Conservation (phyloP, 2,113 vertebrate genomes). For the Argyrosomus japonicus region DNA sequence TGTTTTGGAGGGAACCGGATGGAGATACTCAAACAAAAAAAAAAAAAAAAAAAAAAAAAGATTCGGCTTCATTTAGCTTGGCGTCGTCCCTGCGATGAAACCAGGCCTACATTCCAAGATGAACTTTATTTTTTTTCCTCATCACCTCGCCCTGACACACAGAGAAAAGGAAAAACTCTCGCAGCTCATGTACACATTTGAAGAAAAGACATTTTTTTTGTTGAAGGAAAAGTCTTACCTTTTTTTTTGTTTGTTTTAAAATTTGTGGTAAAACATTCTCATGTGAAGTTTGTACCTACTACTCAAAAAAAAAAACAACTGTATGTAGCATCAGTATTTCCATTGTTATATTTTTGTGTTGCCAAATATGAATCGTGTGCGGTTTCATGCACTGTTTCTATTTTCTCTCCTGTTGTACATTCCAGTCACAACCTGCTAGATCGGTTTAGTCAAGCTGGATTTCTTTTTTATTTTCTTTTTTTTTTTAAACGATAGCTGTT, state of each 20-base stretch:
- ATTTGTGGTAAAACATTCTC: conserved; percentile 78
- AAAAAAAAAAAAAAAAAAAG: conserved; percentile 39
- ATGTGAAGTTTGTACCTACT: conserved; percentile 80
- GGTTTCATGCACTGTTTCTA: conserved; percentile 76
- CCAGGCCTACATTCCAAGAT: conserved; percentile 87
- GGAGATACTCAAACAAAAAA: conserved; percentile 34
- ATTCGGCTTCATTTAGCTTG: conserved; percentile 81
- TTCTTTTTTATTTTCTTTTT: not conserved
- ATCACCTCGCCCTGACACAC: conserved; percentile 69
- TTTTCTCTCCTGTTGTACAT: conserved; percentile 75
- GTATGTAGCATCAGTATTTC: conserved; percentile 85
- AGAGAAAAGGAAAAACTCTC: conserved; percentile 67
- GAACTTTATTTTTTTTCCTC: conserved; percentile 78
- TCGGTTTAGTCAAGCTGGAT: conserved; percentile 63
- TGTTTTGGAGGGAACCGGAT: conserved; percentile 58
- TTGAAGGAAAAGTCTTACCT: conserved; percentile 76
- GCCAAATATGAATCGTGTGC: conserved; percentile 81
- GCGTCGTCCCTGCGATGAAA: conserved; percentile 62
- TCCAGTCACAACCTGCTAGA: conserved; percentile 74
- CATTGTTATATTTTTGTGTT: conserved; percentile 79
- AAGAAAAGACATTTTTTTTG: conserved; percentile 83
- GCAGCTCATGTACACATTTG: conserved; percentile 78
- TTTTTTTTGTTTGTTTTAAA: conserved; percentile 48
- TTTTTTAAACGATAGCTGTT: conserved; percentile 61
- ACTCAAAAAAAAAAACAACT: conserved; percentile 57